These are phyloP conservation scores for Zaprionus lachaisei DNA, from an alignment of 1,140 invertebrate species.

Conservation along the genomic window DNA sequence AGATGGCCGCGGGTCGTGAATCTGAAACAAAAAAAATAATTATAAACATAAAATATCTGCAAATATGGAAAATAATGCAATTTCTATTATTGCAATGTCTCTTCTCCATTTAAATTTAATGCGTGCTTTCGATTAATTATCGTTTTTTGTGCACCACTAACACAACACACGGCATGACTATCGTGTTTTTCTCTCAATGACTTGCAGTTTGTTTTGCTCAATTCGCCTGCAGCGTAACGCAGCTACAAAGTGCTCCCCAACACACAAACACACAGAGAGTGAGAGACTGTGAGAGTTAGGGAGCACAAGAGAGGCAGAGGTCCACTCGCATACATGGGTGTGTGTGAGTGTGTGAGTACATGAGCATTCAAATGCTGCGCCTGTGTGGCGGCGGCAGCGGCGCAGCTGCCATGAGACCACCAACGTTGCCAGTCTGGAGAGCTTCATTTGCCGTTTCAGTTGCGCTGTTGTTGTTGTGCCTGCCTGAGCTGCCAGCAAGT, in stretches of 20 bases:
- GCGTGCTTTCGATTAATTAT: background rate
- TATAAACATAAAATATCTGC: background rate
- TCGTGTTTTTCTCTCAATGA: conserved; percentile 78
- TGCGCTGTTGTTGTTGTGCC: conserved; percentile 45
- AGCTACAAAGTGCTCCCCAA: conserved; percentile 66
- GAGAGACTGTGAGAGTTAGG: conserved; percentile 20
- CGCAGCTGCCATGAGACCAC: conserved; percentile 79
- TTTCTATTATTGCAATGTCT: background rate
- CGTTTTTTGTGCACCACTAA: conserved; percentile 18
- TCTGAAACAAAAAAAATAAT: background rate
- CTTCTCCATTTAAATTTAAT: conserved; percentile 1
- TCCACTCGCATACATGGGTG: conserved; percentile 23
- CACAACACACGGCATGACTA: conserved; percentile 50
- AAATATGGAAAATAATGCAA: background rate
- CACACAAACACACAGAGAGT: conserved; percentile 21
- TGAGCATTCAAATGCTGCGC: conserved; percentile 55
- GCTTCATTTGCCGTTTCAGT: conserved; percentile 80
- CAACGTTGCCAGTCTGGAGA: conserved; percentile 66
- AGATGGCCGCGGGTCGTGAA: conserved; percentile 23
- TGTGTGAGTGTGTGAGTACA: conserved; percentile 20
- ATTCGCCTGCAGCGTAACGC: conserved; percentile 65
- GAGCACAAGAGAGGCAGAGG: conserved; percentile 25
- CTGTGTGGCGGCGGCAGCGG: conserved; percentile 62
- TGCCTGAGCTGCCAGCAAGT: conserved; percentile 36
- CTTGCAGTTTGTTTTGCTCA: conserved; percentile 75